These are phyloP conservation scores for Sebastes variabilis DNA, from an alignment of 2,797 vertebrate species.

Conservation along the genomic window DNA sequence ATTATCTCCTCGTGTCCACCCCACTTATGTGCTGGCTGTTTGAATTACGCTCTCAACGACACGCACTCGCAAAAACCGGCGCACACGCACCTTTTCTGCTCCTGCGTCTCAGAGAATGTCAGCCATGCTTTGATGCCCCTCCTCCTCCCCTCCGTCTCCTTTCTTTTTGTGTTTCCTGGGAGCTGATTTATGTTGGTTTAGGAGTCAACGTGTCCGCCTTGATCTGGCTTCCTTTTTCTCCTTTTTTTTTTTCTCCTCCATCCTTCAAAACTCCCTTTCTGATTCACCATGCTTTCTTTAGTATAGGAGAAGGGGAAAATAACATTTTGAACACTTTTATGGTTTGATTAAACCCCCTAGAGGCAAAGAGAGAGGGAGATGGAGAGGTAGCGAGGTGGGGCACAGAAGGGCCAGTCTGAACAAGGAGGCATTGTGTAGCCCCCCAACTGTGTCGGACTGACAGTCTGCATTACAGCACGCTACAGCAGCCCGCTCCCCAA, in stretches of 20 bases:
- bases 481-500: conserved; percentile 68
- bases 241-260: neutral
- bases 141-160: conserved; percentile 19
- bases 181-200: conserved; percentile 72
- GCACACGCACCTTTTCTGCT: conserved; percentile 37
- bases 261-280: conserved; percentile 9
- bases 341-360: conserved; percentile 57
- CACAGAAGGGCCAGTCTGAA: conserved; percentile 66
- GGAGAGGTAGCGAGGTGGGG: conserved; percentile 69
- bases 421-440: conserved; percentile 79
- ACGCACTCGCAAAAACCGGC: conserved; percentile 2
- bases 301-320: neutral
- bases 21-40: conserved; percentile 28
- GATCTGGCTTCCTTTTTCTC: conserved; percentile 36
- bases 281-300: neutral
- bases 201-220: conserved; percentile 50
- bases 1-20: conserved; percentile 51
- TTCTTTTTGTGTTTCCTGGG: conserved; percentile 41
- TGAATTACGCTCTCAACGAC: conserved; percentile 55
- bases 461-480: conserved; percentile 77
- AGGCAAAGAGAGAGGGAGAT: conserved; percentile 44
- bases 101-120: conserved; percentile 63
- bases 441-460: conserved; percentile 77
- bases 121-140: conserved; percentile 73
- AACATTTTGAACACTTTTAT: conserved; percentile 42